Evolutionary conservation across 2,797 vertebrate species (phyloP), one percentile per base, ranked within the genome.

Genomic region (Channallabes apus): DNA sequence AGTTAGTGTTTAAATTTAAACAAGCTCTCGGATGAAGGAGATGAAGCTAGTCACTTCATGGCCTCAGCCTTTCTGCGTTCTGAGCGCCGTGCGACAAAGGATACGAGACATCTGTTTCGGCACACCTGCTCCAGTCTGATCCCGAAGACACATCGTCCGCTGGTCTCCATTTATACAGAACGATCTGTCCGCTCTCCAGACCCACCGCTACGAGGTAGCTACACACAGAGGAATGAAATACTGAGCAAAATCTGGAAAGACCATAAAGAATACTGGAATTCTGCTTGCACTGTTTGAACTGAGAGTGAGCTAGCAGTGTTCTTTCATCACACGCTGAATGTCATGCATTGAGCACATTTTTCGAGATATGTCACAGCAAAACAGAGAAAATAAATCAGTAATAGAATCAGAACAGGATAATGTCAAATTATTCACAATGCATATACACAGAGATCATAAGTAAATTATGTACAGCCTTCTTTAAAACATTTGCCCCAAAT

Each of bases 141-240:
- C 90, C 88, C 86, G 91, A 87, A 62, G 92, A 91, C 35, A 91
- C 87, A 82, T 96, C 91, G 59, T 89, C 90, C 59, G 87, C 90
- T 62, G 93, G 93, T 68, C 91, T 95, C 97, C 98, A 99, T 1
- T 94, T 96, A 88, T 96, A 97, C 86, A 99, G 91, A 54, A 91
- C 81, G 87, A 99, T 97, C 89, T 92, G 95, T 72, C 98, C 98
- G 29, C 90, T 91, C 84, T 99, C 98, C 91, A 99, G 93, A 68
- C 98, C 98, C 86, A 97, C 91, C 18, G 97, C 97, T 82, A 98
- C 65, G 87, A 99, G 88, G n/a, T 96, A 99, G 80, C 98, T 99
- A 88, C 29, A 90, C 65, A 89, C 51, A 82, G 22, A 80, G 61
- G 83, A 27, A 78, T 77, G 29, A 41, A 80, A 85, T 15, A 22